A percentile compares a stretch with the other conserved stretches of the same genome.
phyloP scores from a whole-genome alignment of 2,888 invertebrate species.

The Acronicta leporina region DNA sequence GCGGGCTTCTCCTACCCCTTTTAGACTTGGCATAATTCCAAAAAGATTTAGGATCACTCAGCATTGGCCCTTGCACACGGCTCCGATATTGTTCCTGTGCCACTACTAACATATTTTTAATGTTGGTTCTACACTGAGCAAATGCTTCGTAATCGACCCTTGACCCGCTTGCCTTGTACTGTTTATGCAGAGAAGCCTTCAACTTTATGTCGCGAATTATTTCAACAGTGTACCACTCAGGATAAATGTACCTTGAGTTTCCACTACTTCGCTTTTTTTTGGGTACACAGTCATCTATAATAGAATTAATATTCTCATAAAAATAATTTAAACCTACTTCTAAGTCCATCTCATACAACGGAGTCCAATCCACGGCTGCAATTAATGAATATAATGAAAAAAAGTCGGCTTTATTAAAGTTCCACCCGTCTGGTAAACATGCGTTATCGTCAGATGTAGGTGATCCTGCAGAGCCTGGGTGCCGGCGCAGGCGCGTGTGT shows the following conservation, averaged over 20 bases:
- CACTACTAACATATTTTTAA: constrained; percentile 2
- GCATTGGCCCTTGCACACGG: constrained; percentile 1
- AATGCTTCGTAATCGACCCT: constrained; percentile 10
- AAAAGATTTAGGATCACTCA: constrained; percentile 11
- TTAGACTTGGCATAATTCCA: constrained; percentile 12
- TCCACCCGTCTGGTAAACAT: constrained; percentile 1
- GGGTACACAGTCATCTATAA: constrained; percentile 39
- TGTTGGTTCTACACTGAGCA: constrained; percentile 11
- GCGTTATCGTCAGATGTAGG: constrained; percentile 4
- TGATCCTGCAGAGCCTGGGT: background rate
- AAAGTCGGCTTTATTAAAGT: constrained; percentile 21
- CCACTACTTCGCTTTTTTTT: constrained; percentile 30
- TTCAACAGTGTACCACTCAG: constrained; percentile 40
- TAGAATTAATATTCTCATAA: constrained; percentile 15
- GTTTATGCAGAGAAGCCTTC: constrained; percentile 20
- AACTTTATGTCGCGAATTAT: constrained; percentile 25
- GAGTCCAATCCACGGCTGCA: constrained; percentile 13
- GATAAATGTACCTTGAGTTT: constrained; percentile 35
- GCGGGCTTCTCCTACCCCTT: constrained; percentile 6
- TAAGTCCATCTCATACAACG: constrained; percentile 16
- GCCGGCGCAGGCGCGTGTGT: no score
- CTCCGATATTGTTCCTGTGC: constrained; percentile 8
- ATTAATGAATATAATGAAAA: constrained; percentile 9
- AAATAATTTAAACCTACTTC: constrained; percentile 21
- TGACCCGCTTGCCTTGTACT: constrained; percentile 5